Conservation (phyloP, 2,888 invertebrate genomes). For the Leptarthrus brevirostris region DNA sequence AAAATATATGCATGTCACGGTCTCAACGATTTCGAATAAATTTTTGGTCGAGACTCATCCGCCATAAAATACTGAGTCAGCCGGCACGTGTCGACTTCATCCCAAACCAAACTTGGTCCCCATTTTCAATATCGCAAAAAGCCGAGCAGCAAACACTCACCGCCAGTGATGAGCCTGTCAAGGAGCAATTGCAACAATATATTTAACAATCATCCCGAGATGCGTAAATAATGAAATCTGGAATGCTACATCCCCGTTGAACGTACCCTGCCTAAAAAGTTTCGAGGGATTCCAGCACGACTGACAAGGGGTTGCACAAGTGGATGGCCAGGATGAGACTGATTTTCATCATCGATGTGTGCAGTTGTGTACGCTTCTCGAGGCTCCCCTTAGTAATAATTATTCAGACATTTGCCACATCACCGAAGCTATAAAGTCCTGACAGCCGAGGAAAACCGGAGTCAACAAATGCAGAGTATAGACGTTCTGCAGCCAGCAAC, state of each 20-base stretch:
- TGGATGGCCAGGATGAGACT: slow-evolving; percentile 28
- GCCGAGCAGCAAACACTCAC: slow-evolving; percentile 23
- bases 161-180: slow-evolving; percentile 40
- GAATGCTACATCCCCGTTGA: slow-evolving; percentile 17
- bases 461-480: slow-evolving; percentile 18
- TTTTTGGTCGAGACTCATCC: slow-evolving; percentile 8
- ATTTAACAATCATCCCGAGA: slow-evolving; percentile 47
- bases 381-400: slow-evolving; percentile 15
- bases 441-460: slow-evolving; percentile 2
- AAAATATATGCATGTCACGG: slow-evolving; percentile 48
- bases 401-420: slow-evolving; percentile 35
- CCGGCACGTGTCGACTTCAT: slow-evolving; percentile 17
- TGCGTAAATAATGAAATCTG: slow-evolving; percentile 53
- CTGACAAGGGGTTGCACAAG: slow-evolving; percentile 4
- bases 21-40: slow-evolving; percentile 49
- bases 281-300: not conserved
- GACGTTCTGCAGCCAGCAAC: too few relatives aligned
- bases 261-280: slow-evolving; percentile 14
- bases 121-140: slow-evolving; percentile 10
- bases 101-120: slow-evolving; percentile 4
- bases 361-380: slow-evolving; percentile 17
- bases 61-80: slow-evolving; percentile 34
- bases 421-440: not conserved
- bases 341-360: slow-evolving; percentile 40
- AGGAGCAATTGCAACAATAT: slow-evolving; percentile 53